phyloP scores from a whole-genome alignment of 2,113 vertebrate genomes.

The Pelecanoides urinatrix region DNA sequence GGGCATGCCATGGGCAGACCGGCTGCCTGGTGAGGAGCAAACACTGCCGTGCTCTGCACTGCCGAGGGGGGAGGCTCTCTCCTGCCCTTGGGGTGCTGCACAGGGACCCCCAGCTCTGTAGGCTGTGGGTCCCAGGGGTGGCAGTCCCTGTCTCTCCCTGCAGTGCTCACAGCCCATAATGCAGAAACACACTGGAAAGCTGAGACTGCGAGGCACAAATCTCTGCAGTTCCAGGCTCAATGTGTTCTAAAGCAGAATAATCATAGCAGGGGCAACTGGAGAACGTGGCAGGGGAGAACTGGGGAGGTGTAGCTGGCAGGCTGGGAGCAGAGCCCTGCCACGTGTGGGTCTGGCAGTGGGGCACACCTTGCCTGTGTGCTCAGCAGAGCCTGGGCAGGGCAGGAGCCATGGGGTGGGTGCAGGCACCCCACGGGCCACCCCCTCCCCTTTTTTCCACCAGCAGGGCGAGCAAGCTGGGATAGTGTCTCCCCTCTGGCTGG shows the following conservation, averaged over 20 bases:
- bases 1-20: fast-evolving
- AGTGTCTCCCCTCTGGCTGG: background rate
- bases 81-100: background rate
- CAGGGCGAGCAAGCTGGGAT: background rate
- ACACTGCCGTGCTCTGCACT: fast-evolving
- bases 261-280: background rate
- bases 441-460: background rate
- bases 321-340: background rate
- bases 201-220: background rate
- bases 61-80: fast-evolving
- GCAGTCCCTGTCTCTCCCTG: background rate
- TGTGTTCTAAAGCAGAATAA: background rate
- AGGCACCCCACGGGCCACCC: background rate
- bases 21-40: background rate
- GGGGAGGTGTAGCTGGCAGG: background rate
- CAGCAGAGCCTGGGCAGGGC: background rate
- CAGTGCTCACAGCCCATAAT: background rate
- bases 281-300: background rate
- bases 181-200: background rate
- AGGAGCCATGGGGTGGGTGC: background rate
- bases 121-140: background rate
- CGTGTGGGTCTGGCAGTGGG: fast-evolving
- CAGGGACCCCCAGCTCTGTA: background rate
- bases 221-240: background rate
- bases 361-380: background rate